Base-by-base conservation (phyloP, 2,888 invertebrate genomes). In the Rapana venosa region DNA sequence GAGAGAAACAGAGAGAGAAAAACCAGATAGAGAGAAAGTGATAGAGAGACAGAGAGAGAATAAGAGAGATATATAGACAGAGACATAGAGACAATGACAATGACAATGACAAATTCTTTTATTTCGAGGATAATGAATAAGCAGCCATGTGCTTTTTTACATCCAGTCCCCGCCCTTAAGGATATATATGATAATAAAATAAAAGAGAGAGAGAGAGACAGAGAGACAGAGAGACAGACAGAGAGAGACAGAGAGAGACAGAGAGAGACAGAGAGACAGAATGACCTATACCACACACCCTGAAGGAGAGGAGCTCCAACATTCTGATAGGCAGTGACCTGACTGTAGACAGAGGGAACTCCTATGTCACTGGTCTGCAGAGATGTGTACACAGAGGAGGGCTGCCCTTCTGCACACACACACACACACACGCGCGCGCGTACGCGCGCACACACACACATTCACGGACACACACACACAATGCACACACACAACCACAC, bases 341-440 rank as follows among this genome's bases (percentile, higher is more conserved):
- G 8, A 74, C 26, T 26, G 74, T 74, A 74, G 74, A 74, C 30
- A n/a, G 74, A 74, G 11, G n/a, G 74, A 74, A 74, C 74, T 74
- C 74, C 74, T 13, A 74, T 74, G 74, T 74, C 74, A 74, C 74
- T 74, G 74, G 74, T 74, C 74, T 74, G 74, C 74, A 74, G 74
- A 74, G 74, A 74, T 74, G 74, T 0, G 74, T 74, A 74, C 30
- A n/a, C 8, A 26, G 74, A n/a, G 74, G 30, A 13, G n/a, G 74
- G n/a, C 74, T 74, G 74, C 8, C 5, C 26, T 74, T 74, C 74
- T 74, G 74, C n/a, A 74, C 74, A 74, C 74, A 74, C 30, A 74
- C 74, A 74, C 74, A 74, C 74, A 74, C 74, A 74, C 70, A n/a
- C 70, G 1, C 70, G n/a, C 70, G n/a, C 70, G n/a, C 70, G 1